Conservation (phyloP, 2,888 invertebrate genomes). For the Ischnura elegans region DNA sequence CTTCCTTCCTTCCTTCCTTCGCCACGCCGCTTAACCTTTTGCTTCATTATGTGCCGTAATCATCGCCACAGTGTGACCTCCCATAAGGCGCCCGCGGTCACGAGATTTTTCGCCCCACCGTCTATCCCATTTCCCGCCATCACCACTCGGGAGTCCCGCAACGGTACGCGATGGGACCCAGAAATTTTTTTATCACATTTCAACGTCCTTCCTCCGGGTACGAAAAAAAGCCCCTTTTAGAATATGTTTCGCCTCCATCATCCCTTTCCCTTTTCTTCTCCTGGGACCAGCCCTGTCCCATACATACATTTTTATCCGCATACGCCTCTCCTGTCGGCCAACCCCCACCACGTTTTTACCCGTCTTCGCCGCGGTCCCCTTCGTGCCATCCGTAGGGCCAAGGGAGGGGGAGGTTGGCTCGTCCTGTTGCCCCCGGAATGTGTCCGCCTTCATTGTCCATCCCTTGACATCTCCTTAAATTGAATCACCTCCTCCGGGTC, state of each 20-base stretch:
- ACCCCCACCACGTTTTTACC: background rate
- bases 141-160: background rate
- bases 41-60: conserved; percentile 15
- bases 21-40: background rate
- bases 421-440: background rate
- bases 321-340: background rate
- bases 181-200: background rate
- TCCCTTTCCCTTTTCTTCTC: background rate
- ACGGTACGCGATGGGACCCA: background rate
- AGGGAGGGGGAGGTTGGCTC: background rate
- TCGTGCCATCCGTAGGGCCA: background rate
- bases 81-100: background rate
- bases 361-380: background rate
- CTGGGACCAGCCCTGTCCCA: background rate
- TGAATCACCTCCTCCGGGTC: conserved; percentile 20
- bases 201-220: background rate
- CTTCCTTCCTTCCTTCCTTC: conserved; percentile 19
- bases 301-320: background rate
- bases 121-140: background rate
- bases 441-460: conserved; percentile 58
- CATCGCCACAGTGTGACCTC: background rate
- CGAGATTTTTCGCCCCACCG: background rate
- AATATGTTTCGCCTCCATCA: conserved; percentile 1
- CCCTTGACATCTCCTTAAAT: conserved; percentile 55
- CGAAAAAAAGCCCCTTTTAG: background rate